phyloP scores from a whole-genome alignment of 2,797 vertebrate species.

The Aselliscus stoliczkanus region DNA sequence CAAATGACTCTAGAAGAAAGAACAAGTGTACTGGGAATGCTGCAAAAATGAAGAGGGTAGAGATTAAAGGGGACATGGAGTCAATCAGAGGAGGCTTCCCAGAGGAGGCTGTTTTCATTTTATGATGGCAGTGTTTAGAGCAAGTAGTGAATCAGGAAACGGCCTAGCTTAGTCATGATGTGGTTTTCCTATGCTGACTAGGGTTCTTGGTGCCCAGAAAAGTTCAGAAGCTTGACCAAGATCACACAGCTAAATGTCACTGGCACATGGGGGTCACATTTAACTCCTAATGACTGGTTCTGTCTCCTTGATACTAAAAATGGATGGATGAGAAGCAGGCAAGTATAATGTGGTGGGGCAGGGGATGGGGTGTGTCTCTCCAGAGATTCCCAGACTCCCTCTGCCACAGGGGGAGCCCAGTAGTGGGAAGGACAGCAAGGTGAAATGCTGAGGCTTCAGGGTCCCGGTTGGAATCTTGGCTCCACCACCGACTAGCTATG shows the following conservation, averaged over 20 bases:
- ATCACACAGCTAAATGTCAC: neutral
- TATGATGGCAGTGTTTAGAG: neutral
- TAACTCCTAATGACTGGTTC: neutral
- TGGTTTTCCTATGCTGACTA: slow-evolving; percentile 20
- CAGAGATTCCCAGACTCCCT: neutral
- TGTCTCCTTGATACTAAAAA: neutral
- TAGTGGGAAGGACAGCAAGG: neutral
- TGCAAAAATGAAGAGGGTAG: neutral
- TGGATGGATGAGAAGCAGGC: neutral
- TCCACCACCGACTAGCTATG: neutral
- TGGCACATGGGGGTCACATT: neutral
- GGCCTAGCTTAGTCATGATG: neutral
- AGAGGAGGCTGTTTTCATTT: neutral
- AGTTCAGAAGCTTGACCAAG: neutral
- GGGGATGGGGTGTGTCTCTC: neutral
- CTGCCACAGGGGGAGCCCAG: neutral
- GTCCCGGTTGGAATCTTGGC: neutral
- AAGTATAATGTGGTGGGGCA: neutral
- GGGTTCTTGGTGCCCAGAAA: slow-evolving; percentile 11
- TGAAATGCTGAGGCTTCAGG: neutral
- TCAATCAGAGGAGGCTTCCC: neutral
- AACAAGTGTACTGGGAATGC: neutral
- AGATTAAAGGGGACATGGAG: neutral
- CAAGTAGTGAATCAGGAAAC: neutral
- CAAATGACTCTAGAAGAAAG: neutral